These are phyloP conservation scores for Eristalinus sepulchralis DNA, from an alignment of 2,888 invertebrate genomes.

Conservation along the genomic window DNA sequence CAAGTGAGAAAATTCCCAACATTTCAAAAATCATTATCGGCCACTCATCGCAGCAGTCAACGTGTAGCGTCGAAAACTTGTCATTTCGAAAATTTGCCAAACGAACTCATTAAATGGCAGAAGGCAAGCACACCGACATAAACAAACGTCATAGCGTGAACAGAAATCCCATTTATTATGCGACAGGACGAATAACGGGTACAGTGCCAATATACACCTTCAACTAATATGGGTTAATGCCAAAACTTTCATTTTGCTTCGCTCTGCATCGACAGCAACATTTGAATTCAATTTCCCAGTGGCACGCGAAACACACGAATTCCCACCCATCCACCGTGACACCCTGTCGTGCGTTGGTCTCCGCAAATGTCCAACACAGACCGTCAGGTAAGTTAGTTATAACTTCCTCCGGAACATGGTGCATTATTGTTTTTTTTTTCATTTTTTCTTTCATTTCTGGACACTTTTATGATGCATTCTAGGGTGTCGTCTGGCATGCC, in stretches of 20 bases:
- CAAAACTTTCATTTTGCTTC: neutral
- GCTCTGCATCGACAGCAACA: neutral
- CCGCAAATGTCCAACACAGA: constrained; percentile 4
- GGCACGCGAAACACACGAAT: neutral
- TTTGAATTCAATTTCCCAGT: neutral
- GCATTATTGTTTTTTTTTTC: neutral
- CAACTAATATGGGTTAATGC: neutral
- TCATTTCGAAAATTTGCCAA: no score
- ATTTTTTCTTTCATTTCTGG: constrained; percentile 1
- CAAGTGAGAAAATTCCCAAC: no score
- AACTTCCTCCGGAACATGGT: constrained; percentile 62
- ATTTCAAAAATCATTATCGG: no score
- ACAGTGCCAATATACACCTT: neutral
- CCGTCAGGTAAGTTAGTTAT: constrained; percentile 53
- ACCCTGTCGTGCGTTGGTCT: neutral
- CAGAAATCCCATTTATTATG: neutral
- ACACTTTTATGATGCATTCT: constrained; percentile 27
- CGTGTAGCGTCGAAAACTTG: no score
- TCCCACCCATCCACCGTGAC: neutral
- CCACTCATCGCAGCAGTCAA: no score
- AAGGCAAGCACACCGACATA: no score
- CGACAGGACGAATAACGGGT: neutral
- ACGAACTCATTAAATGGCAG: no score
- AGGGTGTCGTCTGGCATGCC: constrained; percentile 35
- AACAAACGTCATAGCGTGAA: no score